These are phyloP conservation scores for Eilema griseolum DNA, from an alignment of 2,888 invertebrate species.

Conservation along the genomic window DNA sequence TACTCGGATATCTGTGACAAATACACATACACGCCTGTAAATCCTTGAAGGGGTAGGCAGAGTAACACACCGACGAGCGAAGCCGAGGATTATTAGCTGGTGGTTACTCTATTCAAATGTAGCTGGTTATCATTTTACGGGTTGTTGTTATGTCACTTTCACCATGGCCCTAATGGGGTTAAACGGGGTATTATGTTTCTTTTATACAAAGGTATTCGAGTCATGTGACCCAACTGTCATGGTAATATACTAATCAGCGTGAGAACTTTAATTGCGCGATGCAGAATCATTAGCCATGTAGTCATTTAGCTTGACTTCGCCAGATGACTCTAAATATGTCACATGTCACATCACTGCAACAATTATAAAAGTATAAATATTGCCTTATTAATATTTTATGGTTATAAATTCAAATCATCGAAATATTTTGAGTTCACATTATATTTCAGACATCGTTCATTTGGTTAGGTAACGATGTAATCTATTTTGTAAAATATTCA, in stretches of 20 bases:
- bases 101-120: too few species aligned
- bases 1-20: too few species aligned
- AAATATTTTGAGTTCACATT: too few species aligned
- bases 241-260: conserved; percentile 1
- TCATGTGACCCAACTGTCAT: not conserved
- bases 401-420: not conserved
- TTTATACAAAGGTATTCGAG: not conserved
- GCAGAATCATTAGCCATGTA: conserved; percentile 1
- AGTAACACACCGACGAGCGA: too few species aligned
- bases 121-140: not conserved
- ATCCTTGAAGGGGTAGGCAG: too few species aligned
- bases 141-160: not conserved
- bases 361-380: not conserved
- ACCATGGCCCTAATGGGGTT: not conserved
- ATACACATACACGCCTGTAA: too few species aligned
- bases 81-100: too few species aligned
- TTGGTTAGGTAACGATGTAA: not conserved
- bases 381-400: not conserved
- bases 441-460: too few species aligned
- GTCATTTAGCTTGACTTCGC: not conserved
- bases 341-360: not conserved
- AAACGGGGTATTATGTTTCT: not conserved
- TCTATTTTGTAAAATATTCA: not conserved
- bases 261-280: conserved; percentile 1
- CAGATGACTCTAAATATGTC: not conserved